Evolutionary conservation across 2,113 vertebrate genomes (phyloP).

Genomic region (Eulemur macaco): DNA sequence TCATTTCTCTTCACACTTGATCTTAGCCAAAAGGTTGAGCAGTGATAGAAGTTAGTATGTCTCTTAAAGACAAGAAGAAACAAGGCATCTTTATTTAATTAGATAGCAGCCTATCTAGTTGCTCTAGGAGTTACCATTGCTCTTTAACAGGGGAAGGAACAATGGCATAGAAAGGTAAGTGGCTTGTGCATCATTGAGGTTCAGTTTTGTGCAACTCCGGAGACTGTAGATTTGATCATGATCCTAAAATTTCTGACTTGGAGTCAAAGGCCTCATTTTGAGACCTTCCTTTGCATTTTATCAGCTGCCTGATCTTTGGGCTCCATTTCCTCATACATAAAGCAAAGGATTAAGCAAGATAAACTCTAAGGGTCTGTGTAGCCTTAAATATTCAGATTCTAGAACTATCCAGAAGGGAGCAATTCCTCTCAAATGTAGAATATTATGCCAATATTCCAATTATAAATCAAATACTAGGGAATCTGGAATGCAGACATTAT

Average conservation of each 20-base stretch:
- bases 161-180: not conserved
- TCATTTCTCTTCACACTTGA: not conserved
- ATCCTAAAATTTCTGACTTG: not conserved
- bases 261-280: not conserved
- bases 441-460: constrained; percentile 62
- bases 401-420: constrained; percentile 40
- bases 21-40: no score
- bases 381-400: constrained; percentile 49
- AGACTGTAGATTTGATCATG: not conserved
- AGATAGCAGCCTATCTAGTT: not conserved
- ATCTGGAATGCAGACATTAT: constrained; percentile 64
- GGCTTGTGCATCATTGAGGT: not conserved
- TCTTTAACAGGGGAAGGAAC: not conserved
- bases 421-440: constrained; percentile 54
- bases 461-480: constrained; percentile 70
- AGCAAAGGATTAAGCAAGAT: constrained; percentile 44
- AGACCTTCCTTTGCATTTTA: not conserved
- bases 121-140: not conserved
- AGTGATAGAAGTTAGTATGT: no score
- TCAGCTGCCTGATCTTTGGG: not conserved
- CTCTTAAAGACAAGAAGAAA: not conserved
- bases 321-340: not conserved
- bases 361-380: constrained; percentile 28
- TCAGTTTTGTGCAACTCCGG: constrained; percentile 11
- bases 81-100: not conserved